phyloP scores from a whole-genome alignment of 2,113 vertebrate species.

The Halichoerus grypus region DNA sequence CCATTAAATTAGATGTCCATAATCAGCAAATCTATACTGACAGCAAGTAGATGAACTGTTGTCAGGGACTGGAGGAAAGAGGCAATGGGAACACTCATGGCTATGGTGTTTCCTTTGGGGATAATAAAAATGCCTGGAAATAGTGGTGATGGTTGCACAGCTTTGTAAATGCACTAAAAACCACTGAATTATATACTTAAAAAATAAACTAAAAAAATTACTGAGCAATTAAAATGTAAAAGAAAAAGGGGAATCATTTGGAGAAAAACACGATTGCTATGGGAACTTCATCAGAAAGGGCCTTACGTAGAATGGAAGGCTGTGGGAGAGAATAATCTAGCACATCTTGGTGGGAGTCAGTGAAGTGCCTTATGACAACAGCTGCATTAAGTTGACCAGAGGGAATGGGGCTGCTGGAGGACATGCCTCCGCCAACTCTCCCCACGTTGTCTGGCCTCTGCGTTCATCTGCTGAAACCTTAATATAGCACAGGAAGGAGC shows the following conservation, averaged over 20 bases:
- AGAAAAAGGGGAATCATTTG: not conserved
- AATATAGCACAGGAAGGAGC: constrained; percentile 14
- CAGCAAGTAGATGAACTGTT: not conserved
- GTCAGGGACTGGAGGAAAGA: not conserved
- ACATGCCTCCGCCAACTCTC: not conserved
- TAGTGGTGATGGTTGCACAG: not conserved
- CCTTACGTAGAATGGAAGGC: not conserved
- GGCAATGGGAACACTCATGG: not conserved
- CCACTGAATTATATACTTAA: not conserved
- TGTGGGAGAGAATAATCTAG: not conserved
- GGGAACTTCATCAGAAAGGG: not conserved
- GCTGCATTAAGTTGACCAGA: too few relatives aligned
- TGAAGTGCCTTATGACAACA: not conserved
- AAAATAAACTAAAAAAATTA: constrained; percentile 42
- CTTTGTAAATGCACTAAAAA: not conserved
- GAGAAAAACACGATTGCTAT: not conserved
- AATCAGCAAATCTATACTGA: not conserved
- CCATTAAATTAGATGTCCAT: not conserved
- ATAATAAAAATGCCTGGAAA: constrained; percentile 15
- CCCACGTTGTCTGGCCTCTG: not conserved
- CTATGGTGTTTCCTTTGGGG: not conserved
- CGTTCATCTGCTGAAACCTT: not conserved
- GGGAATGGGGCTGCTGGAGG: not conserved
- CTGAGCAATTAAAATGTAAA: not conserved
- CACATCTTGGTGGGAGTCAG: not conserved